Conservation (phyloP, 2,797 vertebrate genomes). For the Rhodeus uyekii region DNA sequence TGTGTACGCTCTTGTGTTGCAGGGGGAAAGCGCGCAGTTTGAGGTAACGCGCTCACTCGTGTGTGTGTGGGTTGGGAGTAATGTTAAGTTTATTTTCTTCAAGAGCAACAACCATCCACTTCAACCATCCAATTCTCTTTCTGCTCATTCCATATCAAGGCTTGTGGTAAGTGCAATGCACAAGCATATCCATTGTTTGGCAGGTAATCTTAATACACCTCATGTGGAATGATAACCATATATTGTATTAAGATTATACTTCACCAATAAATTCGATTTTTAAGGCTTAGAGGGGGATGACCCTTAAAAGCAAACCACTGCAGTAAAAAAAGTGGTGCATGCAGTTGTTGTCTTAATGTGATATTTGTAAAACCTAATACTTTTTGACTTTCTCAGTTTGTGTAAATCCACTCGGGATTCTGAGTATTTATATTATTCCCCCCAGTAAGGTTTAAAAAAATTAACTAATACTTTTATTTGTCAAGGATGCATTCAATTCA, state of each 20-base stretch:
- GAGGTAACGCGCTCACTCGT: conserved; percentile 40
- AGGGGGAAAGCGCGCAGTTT: conserved; percentile 6
- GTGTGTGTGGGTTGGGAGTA: conserved; percentile 54
- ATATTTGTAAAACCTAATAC: too few relatives aligned
- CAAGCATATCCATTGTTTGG: background rate
- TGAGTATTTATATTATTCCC: too few relatives aligned
- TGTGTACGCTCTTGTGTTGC: background rate
- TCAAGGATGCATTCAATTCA: background rate
- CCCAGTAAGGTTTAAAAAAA: too few relatives aligned
- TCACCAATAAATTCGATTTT: background rate
- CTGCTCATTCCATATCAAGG: conserved; percentile 34
- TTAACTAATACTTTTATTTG: background rate
- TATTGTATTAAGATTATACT: background rate
- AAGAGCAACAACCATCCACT: conserved; percentile 22
- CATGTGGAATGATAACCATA: background rate
- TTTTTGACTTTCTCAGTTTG: too few relatives aligned
- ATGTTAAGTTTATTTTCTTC: conserved; percentile 52
- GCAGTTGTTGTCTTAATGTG: too few relatives aligned
- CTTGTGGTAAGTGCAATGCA: conserved; percentile 36
- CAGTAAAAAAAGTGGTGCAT: background rate
- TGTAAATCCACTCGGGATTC: too few relatives aligned
- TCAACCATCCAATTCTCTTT: too few relatives aligned
- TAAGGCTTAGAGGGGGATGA: background rate
- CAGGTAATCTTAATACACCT: background rate
- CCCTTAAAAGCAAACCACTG: background rate